Conservation (phyloP, 2,113 vertebrate genomes). For the Myiopsitta monachus region DNA sequence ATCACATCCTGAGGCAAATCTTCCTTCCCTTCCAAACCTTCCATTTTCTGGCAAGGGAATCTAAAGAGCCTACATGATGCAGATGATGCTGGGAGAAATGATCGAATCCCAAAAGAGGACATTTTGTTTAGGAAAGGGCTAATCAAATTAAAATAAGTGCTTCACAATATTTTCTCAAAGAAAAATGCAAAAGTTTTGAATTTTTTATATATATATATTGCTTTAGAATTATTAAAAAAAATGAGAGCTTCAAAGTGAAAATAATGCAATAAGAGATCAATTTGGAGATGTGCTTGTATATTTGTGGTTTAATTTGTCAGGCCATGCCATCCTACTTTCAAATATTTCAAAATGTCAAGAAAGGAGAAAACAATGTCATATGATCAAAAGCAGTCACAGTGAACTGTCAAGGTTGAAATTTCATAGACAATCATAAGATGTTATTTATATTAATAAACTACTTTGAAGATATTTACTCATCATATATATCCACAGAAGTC, state of each 20-base stretch:
- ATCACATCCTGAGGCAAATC: background rate
- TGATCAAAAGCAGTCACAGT: background rate
- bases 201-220: background rate
- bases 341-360: background rate
- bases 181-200: accelerated
- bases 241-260: background rate
- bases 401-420: background rate
- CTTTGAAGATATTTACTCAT: background rate
- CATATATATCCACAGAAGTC: background rate
- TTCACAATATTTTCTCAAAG: background rate
- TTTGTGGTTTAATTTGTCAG: background rate
- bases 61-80: background rate
- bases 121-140: background rate
- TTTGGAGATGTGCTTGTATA: background rate
- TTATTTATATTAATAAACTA: background rate
- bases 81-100: background rate
- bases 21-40: background rate
- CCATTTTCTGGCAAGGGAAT: background rate
- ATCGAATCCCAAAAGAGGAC: background rate
- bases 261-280: background rate
- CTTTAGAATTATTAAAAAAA: background rate
- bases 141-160: background rate
- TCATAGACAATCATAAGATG: background rate
- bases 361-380: background rate
- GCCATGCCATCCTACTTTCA: background rate